phyloP scores from a whole-genome alignment of 1,140 invertebrate species.

The Drosophila lini region DNA sequence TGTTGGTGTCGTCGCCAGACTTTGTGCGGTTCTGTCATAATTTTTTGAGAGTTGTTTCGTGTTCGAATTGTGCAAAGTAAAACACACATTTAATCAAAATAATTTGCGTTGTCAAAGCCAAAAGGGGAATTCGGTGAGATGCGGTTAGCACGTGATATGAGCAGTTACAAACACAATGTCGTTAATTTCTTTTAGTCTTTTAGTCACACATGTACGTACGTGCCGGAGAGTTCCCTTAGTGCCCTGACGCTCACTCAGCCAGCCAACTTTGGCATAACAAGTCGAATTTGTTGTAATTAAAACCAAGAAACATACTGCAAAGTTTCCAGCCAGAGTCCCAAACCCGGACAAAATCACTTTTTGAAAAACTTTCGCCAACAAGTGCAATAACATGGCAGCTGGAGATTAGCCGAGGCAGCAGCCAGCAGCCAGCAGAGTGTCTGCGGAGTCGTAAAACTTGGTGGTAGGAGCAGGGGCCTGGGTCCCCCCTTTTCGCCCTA shows the following conservation, averaged over 20 bases:
- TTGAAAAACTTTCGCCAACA: conserved; percentile 78
- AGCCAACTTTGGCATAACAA: conserved; percentile 71
- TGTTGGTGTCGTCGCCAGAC: conserved; percentile 49
- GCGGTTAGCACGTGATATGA: conserved; percentile 77
- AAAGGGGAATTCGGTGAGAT: conserved; percentile 48
- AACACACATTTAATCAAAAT: conserved; percentile 66
- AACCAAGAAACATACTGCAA: conserved; percentile 75
- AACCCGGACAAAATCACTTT: conserved; percentile 76
- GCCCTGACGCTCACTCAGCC: not conserved
- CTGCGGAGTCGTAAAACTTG: conserved; percentile 74
- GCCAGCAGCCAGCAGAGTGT: conserved; percentile 40
- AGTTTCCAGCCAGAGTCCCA: conserved; percentile 43
- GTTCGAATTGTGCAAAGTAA: conserved; percentile 78
- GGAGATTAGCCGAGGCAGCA: conserved; percentile 74
- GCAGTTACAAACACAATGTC: conserved; percentile 71
- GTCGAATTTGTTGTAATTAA: conserved; percentile 81
- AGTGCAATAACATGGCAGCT: conserved; percentile 82
- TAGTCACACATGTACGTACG: conserved; percentile 63
- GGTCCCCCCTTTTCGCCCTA: conserved; percentile 13
- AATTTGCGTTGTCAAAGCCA: conserved; percentile 54
- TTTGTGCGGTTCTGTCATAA: conserved; percentile 74
- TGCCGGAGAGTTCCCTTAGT: conserved; percentile 26
- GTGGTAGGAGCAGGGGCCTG: conserved; percentile 1
- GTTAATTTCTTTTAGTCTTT: conserved; percentile 78
- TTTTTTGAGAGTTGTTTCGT: conserved; percentile 59